Conservation (phyloP, 2,797 vertebrate species). For the Fratercula arctica region DNA sequence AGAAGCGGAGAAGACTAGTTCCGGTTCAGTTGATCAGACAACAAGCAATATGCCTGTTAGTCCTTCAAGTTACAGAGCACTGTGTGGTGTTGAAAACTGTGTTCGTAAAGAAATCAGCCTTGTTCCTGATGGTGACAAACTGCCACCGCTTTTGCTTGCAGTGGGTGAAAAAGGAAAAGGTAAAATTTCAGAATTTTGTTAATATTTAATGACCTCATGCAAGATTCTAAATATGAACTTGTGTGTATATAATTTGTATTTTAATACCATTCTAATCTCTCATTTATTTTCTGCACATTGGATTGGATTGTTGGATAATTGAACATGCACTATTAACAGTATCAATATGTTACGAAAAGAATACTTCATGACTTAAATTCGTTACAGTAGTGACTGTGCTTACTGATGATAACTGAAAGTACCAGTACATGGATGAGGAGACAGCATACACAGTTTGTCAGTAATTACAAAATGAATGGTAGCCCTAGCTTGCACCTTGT, state of each 20-base stretch:
- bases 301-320: background rate
- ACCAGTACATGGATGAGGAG: background rate
- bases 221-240: background rate
- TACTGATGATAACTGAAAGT: background rate
- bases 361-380: background rate
- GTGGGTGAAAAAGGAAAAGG: slow-evolving; percentile 83
- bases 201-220: background rate
- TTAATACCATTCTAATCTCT: background rate
- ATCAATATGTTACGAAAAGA: background rate
- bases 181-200: slow-evolving; percentile 39
- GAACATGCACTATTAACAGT: background rate
- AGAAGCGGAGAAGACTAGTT: slow-evolving; percentile 3
- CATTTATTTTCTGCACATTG: background rate
- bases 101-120: slow-evolving; percentile 82
- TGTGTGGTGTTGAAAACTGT: slow-evolving; percentile 80
- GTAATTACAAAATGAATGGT: background rate
- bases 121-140: slow-evolving; percentile 81
- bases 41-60: slow-evolving; percentile 49
- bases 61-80: slow-evolving; percentile 81
- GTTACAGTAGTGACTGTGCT: background rate
- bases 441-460: background rate
- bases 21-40: background rate
- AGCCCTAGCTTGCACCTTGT: background rate
- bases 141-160: slow-evolving; percentile 88
- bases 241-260: background rate